phyloP scores from a whole-genome alignment of 2,888 invertebrate genomes.

The Melinopterus prodromus region DNA sequence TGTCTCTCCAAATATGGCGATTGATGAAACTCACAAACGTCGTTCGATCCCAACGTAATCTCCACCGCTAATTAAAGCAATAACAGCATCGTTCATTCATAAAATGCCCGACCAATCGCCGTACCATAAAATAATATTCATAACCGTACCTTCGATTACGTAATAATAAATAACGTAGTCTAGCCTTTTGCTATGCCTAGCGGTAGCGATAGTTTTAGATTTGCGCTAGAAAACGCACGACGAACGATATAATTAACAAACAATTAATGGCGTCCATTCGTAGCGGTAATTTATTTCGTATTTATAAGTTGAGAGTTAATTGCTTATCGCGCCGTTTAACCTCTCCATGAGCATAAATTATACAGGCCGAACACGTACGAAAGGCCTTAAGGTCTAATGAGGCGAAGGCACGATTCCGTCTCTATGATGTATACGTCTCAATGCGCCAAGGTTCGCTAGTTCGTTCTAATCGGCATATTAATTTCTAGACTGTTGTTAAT shows the following conservation, averaged over 20 bases:
- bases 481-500: too few species aligned
- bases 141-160: too few species aligned
- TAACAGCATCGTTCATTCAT: not conserved
- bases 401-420: not conserved
- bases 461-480: not conserved
- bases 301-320: slow-evolving; percentile 4
- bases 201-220: not conserved
- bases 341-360: not conserved
- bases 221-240: not conserved
- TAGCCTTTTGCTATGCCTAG: not conserved
- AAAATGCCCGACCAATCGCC: not conserved
- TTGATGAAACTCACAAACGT: not conserved
- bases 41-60: not conserved
- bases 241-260: not conserved
- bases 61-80: not conserved
- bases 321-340: not conserved
- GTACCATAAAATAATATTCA: too few species aligned
- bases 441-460: not conserved
- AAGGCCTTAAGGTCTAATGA: slow-evolving; percentile 4
- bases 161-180: too few species aligned
- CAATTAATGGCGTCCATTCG: not conserved
- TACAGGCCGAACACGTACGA: not conserved
- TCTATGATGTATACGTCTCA: not conserved
- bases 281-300: not conserved
- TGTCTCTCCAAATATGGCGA: not conserved